Evolutionary conservation across 2,888 invertebrate genomes (phyloP), one percentile per base, ranked within the genome.

Genomic region (Agrypnus murinus): DNA sequence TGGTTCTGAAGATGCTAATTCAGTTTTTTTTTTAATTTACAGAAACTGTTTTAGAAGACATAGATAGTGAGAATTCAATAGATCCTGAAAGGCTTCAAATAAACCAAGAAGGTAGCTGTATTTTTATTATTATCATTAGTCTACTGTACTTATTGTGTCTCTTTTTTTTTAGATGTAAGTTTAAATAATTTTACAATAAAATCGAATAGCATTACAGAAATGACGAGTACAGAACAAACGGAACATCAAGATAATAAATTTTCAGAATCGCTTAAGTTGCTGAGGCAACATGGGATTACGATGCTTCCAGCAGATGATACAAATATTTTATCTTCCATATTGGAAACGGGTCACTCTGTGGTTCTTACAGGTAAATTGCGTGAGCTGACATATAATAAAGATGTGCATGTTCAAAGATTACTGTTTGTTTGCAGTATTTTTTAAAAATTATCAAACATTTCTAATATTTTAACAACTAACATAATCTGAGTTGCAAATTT

Each of bases 221-320:
- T 7, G 32, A 38, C 12, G 38, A n/a, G n/a, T 12, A 10, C 17
- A 36, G 59, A 66, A 17, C 38, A 36, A n/a, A 17, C 34, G 12
- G 25, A 58, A 9, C 19, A 50, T 45, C 43, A 57, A 58, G 40
- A 32, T 53, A 14, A 32, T 43, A 69, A 64, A 19, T 60, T 81
- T 65, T 76, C 80, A 0, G 87, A 87, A 73, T 87, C 87, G 15
- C 86, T 93, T 74, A 90, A 91, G 82, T 87, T 96, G 85, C 87
- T 96, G 70, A 93, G 95, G 83, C 90, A 91, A 77, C 95, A 96
- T 86, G 96, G 95, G 73, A 95, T 96, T 80, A 92, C 94, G 50
- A 92, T 96, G 91, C 89, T 96, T 82, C 93, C 95, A 59, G 88
- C 91, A 17, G 95, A 95, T 83, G 91, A 92, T 77, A 90, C 87